Percentiles rank a stretch among this genome's conserved stretches.
Evolutionary conservation across 2,888 invertebrate genomes (phyloP).

Genomic region (Hoplodrina ambigua): DNA sequence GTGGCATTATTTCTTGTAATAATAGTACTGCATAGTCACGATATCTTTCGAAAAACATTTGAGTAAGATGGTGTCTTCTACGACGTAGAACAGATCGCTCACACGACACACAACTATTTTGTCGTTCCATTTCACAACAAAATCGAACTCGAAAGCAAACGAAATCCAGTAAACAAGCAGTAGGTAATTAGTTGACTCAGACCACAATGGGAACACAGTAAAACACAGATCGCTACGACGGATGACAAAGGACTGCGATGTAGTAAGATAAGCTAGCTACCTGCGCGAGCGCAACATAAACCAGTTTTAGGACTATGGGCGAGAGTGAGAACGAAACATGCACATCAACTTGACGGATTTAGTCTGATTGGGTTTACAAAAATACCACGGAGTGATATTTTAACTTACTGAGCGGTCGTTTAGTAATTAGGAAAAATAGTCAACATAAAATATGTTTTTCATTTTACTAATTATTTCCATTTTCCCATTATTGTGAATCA

Average conservation of each 20-base stretch:
- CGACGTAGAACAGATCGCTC: constrained; percentile 4
- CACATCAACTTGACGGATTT: constrained; percentile 17
- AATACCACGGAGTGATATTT: constrained; percentile 16
- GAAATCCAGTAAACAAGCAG: constrained; percentile 3
- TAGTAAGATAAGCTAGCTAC: constrained; percentile 5
- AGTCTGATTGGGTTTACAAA: constrained; percentile 16
- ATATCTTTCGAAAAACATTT: neutral
- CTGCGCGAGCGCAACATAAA: constrained; percentile 12
- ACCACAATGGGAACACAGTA: constrained; percentile 7
- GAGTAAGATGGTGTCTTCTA: constrained; percentile 1
- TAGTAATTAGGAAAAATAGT: constrained; percentile 11
- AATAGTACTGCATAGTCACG: neutral
- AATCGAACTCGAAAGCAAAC: constrained; percentile 5
- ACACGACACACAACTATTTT: constrained; percentile 15
- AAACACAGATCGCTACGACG: constrained; percentile 15
- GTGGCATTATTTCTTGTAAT: neutral
- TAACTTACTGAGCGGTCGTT: constrained; percentile 9
- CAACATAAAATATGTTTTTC: constrained; percentile 5
- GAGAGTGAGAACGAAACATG: constrained; percentile 8
- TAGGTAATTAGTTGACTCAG: constrained; percentile 8
- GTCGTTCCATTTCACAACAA: constrained; percentile 9
- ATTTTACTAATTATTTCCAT: neutral
- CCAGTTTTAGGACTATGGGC: constrained; percentile 7
- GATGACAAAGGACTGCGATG: constrained; percentile 15
- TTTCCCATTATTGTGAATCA: too few relatives aligned